Percentiles rank a stretch among this genome's conserved stretches.
phyloP scores from a whole-genome alignment of 2,888 invertebrate species.

The Camptogramma bilineatum region DNA sequence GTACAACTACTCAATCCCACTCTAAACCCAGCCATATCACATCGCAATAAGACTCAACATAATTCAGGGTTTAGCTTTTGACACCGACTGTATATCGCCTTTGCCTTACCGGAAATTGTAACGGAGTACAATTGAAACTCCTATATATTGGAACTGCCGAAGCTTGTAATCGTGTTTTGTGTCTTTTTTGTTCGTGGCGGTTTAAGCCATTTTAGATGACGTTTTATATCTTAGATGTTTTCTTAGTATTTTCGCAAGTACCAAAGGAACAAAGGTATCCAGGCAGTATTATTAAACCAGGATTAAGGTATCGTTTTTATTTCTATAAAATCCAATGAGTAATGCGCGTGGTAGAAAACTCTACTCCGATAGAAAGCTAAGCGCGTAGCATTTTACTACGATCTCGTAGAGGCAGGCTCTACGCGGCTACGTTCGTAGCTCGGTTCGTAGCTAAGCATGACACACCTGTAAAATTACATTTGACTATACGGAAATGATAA shows the following conservation, averaged over 20 bases:
- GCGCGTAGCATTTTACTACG: slow-evolving; percentile 1
- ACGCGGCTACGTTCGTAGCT: slow-evolving; percentile 3
- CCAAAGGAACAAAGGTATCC: not conserved
- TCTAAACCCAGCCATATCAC: slow-evolving; percentile 27
- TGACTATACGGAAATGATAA: not conserved
- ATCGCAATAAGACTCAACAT: slow-evolving; percentile 21
- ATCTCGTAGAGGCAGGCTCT: not conserved
- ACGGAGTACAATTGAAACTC: slow-evolving; percentile 40
- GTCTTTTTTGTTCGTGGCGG: slow-evolving; percentile 32
- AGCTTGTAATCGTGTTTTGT: slow-evolving; percentile 39
- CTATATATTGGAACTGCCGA: slow-evolving; percentile 34
- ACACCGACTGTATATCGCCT: slow-evolving; percentile 27
- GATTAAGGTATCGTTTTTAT: no score
- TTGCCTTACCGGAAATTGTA: slow-evolving; percentile 39
- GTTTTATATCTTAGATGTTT: slow-evolving; percentile 20
- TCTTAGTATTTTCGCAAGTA: slow-evolving; percentile 1
- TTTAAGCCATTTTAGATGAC: slow-evolving; percentile 31
- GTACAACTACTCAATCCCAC: slow-evolving; percentile 13
- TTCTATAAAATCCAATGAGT: no score
- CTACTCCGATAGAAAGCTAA: no score
- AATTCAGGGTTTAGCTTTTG: slow-evolving; percentile 20
- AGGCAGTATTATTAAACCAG: no score
- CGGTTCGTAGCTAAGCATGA: no score
- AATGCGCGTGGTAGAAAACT: no score
- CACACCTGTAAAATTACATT: not conserved